These are phyloP conservation scores for Neoascia interrupta DNA, from an alignment of 2,888 invertebrate species.

Conservation along the genomic window DNA sequence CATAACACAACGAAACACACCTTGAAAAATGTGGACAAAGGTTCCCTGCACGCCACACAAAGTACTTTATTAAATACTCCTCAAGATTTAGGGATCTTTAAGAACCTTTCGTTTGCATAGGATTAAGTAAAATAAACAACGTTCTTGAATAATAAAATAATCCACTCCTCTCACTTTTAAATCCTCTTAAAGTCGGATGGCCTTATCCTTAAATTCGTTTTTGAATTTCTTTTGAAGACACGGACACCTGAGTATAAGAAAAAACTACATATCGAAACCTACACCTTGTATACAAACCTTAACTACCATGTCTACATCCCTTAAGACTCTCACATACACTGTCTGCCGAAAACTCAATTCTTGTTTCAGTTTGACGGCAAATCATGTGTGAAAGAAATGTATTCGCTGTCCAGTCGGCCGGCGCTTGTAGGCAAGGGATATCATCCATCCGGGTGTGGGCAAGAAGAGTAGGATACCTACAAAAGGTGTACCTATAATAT, in stretches of 20 bases:
- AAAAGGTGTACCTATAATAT: slow-evolving; percentile 6
- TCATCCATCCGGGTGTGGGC: neutral
- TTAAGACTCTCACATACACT: neutral
- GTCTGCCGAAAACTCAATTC: slow-evolving; percentile 22
- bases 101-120: no score
- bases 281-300: neutral
- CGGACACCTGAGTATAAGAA: slow-evolving; percentile 23
- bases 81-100: no score
- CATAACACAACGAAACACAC: no score
- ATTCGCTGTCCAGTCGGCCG: no score
- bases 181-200: slow-evolving; percentile 29
- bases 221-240: slow-evolving; percentile 12
- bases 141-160: no score
- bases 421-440: slow-evolving; percentile 5
- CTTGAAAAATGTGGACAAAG: no score
- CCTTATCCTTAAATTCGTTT: neutral
- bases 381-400: slow-evolving; percentile 57
- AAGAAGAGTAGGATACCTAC: neutral
- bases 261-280: slow-evolving; percentile 8
- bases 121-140: no score
- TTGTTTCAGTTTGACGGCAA: slow-evolving; percentile 22
- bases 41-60: no score
- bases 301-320: slow-evolving; percentile 1
- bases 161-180: slow-evolving; percentile 36
- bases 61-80: no score